Percentiles rank a stretch among this genome's conserved stretches.
Evolutionary conservation across 1,140 invertebrate species (phyloP).

Genomic region (Solenopsis invicta): DNA sequence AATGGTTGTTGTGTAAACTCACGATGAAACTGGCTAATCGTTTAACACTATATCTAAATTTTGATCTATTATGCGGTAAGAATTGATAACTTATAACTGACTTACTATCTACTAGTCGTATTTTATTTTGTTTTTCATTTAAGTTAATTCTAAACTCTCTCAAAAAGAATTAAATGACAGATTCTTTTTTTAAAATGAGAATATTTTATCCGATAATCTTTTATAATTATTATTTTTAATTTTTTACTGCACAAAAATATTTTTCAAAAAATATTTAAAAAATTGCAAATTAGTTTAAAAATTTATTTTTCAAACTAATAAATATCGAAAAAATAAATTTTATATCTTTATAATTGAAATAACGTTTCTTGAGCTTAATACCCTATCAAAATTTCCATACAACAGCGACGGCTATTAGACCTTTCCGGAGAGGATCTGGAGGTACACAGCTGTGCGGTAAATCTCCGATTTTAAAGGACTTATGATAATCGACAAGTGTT

Average conservation of each 20-base stretch:
- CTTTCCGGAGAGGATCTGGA: background rate
- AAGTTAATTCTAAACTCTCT: background rate
- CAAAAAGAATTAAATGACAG: background rate
- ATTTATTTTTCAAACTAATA: background rate
- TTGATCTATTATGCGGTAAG: background rate
- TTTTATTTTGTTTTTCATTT: slow-evolving; percentile 12
- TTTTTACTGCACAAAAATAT: background rate
- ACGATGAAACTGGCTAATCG: background rate
- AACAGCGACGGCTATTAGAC: background rate
- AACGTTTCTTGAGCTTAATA: background rate
- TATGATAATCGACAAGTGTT: slow-evolving; percentile 72
- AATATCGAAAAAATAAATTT: background rate
- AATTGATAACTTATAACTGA: slow-evolving; percentile 1
- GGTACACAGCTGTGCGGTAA: slow-evolving; percentile 45
- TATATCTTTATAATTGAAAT: background rate
- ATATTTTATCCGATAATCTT: background rate
- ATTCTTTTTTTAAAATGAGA: background rate
- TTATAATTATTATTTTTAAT: background rate
- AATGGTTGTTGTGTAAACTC: slow-evolving; percentile 48
- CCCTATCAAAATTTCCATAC: background rate
- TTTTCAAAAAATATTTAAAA: background rate
- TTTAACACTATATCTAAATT: slow-evolving; percentile 37
- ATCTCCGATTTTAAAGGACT: slow-evolving; percentile 71
- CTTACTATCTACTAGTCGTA: background rate
- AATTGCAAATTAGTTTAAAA: background rate